phyloP scores from a whole-genome alignment of 1,140 invertebrate genomes.

The Brachionus plicatilis region DNA sequence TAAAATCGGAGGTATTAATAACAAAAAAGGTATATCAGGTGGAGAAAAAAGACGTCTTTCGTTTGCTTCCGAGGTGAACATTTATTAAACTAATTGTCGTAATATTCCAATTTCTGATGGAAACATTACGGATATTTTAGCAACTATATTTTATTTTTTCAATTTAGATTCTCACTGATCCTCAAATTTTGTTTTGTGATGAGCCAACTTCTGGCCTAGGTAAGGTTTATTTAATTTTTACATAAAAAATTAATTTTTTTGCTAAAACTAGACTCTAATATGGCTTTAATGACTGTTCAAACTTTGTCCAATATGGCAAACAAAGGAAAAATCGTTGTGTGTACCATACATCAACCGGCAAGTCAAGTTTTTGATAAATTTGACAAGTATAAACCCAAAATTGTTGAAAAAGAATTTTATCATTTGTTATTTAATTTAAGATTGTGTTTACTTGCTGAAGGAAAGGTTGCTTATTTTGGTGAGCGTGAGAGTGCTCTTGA shows the following conservation, averaged over 20 bases:
- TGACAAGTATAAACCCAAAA: slow-evolving; percentile 57
- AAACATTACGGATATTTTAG: too few species aligned
- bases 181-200: slow-evolving; percentile 88
- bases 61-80: slow-evolving; percentile 80
- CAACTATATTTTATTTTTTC: neutral
- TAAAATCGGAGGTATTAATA: slow-evolving; percentile 69
- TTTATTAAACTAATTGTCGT: neutral
- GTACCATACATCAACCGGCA: slow-evolving; percentile 93
- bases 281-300: slow-evolving; percentile 81
- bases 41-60: slow-evolving; percentile 91
- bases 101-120: too few species aligned
- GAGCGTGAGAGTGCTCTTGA: slow-evolving; percentile 65
- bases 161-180: slow-evolving; percentile 77
- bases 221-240: neutral
- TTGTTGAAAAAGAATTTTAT: neutral
- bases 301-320: slow-evolving; percentile 67
- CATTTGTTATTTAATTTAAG: neutral
- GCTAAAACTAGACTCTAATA: slow-evolving; percentile 68
- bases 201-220: slow-evolving; percentile 82
- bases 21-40: slow-evolving; percentile 84
- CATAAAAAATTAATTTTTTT: neutral
- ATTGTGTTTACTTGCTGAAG: slow-evolving; percentile 29
- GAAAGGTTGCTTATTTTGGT: slow-evolving; percentile 77
- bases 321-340: slow-evolving; percentile 84
- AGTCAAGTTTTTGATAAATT: slow-evolving; percentile 92